Evolutionary conservation across 2,797 vertebrate genomes (phyloP).

Genomic region (Heterohyrax brucei): DNA sequence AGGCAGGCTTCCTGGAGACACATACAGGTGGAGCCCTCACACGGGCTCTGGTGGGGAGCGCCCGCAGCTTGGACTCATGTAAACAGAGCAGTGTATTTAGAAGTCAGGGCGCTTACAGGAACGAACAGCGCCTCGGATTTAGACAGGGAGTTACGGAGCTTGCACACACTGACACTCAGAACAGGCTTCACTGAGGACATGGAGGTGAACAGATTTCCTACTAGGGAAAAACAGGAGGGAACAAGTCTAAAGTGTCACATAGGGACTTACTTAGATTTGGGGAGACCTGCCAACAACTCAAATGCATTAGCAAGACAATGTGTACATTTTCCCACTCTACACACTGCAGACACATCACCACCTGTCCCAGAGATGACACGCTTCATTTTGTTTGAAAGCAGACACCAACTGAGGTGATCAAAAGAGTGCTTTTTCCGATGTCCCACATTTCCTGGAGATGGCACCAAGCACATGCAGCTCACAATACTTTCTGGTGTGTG

Average conservation of each 20-base stretch:
- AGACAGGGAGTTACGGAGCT: background rate
- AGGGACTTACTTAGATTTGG: fast-evolving
- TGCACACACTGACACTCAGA: background rate
- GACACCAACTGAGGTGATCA: fast-evolving
- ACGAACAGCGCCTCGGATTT: background rate
- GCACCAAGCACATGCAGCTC: no score
- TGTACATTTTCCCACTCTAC: fast-evolving
- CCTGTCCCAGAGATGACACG: fast-evolving
- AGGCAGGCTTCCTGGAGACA: fast-evolving
- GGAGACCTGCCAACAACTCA: background rate
- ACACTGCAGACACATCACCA: background rate
- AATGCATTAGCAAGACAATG: background rate
- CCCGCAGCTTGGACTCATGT: background rate
- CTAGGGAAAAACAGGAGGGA: background rate
- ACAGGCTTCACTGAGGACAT: fast-evolving
- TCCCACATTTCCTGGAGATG: background rate
- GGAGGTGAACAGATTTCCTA: background rate
- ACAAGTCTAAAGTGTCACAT: background rate
- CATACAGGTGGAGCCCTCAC: fast-evolving
- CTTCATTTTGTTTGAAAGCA: background rate
- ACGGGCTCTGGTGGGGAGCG: fast-evolving
- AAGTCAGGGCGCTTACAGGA: fast-evolving
- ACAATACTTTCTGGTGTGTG: fast-evolving
- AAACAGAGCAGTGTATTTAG: background rate
- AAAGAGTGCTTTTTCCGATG: no score